Percentiles rank a stretch among this genome's conserved stretches.
These are phyloP conservation scores for Chitala chitala DNA, from an alignment of 2,113 vertebrate genomes.

Conservation along the genomic window DNA sequence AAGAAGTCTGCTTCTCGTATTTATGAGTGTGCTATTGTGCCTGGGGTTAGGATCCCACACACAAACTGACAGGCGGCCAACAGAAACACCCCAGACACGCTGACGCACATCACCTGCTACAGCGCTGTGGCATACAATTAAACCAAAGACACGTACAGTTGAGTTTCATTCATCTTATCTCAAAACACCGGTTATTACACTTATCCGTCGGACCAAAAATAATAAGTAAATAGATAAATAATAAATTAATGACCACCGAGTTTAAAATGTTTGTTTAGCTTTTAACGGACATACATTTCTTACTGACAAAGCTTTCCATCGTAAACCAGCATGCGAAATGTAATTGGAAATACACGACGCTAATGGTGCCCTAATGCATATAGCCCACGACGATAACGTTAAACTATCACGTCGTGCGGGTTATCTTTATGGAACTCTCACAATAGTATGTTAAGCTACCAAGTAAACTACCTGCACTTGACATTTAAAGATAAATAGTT, in stretches of 20 bases:
- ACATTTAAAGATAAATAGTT: too few relatives aligned
- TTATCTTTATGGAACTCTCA: too few relatives aligned
- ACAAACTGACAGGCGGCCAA: slow-evolving; percentile 98
- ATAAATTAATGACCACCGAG: not conserved
- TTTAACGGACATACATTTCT: slow-evolving; percentile 51
- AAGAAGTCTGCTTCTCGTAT: slow-evolving; percentile 84
- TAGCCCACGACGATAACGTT: slow-evolving; percentile 61
- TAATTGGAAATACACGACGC: slow-evolving; percentile 68
- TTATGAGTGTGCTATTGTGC: slow-evolving; percentile 94
- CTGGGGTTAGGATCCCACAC: slow-evolving; percentile 95
- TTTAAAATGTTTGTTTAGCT: not conserved
- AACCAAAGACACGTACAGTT: slow-evolving; percentile 94
- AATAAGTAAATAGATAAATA: not conserved
- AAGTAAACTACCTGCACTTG: too few relatives aligned
- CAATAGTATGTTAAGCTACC: too few relatives aligned
- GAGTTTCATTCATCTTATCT: slow-evolving; percentile 92
- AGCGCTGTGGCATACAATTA: slow-evolving; percentile 90
- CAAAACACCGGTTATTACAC: slow-evolving; percentile 81
- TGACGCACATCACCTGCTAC: slow-evolving; percentile 98
- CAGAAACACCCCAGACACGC: slow-evolving; percentile 98
- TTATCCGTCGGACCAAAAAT: slow-evolving; percentile 23
- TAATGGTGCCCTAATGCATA: slow-evolving; percentile 68
- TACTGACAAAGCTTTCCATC: slow-evolving; percentile 55
- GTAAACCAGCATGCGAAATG: slow-evolving; percentile 66
- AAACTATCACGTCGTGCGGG: too few relatives aligned